phyloP scores from a whole-genome alignment of 1,140 invertebrate genomes.

The Drosophila lowei region DNA sequence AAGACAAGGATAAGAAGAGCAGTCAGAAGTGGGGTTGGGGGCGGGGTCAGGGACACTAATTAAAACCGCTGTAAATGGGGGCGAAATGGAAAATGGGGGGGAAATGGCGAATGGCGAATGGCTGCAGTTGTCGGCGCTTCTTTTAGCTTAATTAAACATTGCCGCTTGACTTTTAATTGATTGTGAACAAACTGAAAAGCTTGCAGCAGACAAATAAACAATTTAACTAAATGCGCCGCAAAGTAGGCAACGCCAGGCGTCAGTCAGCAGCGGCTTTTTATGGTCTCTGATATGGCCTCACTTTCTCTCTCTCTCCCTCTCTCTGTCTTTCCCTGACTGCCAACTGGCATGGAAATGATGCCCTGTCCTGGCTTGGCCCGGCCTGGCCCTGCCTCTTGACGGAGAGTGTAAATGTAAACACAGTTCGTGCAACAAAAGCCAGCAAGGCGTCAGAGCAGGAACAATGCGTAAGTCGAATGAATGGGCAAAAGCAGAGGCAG shows the following conservation, averaged over 20 bases:
- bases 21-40: neutral
- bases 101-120: conserved; percentile 13
- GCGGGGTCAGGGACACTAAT: conserved; percentile 52
- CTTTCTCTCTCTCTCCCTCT: conserved; percentile 15
- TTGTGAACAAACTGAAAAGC: conserved; percentile 75
- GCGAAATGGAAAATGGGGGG: neutral
- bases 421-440: conserved; percentile 71
- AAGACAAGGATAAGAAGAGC: conserved; percentile 40
- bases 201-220: conserved; percentile 71
- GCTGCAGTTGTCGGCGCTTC: conserved; percentile 45
- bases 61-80: conserved; percentile 56
- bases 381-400: conserved; percentile 14
- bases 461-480: conserved; percentile 74
- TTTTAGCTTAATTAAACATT: conserved; percentile 82
- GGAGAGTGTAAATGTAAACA: conserved; percentile 79
- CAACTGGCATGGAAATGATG: conserved; percentile 72
- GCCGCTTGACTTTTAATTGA: conserved; percentile 77
- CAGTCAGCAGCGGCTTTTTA: conserved; percentile 41
- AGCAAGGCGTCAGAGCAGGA: conserved; percentile 74
- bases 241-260: conserved; percentile 63
- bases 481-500: conserved; percentile 21
- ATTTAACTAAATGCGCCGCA: conserved; percentile 80
- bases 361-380: conserved; percentile 43
- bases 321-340: conserved; percentile 38
- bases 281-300: conserved; percentile 32